Evolutionary conservation across 1,140 invertebrate genomes (phyloP).

Genomic region (Ceratosolen fusciceps): DNA sequence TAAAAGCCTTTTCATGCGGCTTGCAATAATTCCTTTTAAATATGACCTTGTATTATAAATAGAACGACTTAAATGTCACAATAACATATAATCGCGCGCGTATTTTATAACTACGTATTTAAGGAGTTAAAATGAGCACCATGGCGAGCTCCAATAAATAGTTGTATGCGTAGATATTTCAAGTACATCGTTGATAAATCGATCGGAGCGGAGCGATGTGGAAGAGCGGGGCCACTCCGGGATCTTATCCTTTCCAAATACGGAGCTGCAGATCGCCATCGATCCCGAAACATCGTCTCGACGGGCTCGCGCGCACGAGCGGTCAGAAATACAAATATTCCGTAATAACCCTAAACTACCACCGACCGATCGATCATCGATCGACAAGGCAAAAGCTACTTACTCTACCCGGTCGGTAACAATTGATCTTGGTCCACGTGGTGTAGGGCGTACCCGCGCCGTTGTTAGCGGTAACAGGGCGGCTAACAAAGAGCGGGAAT

Average conservation of each 20-base stretch:
- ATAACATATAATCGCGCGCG: not conserved
- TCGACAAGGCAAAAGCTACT: too few species aligned
- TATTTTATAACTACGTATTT: not conserved
- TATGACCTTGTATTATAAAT: not conserved
- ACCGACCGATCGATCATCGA: too few species aligned
- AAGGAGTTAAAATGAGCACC: not conserved
- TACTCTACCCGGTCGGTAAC: too few species aligned
- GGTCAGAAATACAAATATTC: too few species aligned
- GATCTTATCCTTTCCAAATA: constrained; percentile 15
- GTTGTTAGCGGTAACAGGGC: too few species aligned
- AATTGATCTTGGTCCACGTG: too few species aligned
- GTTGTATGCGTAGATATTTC: too few species aligned
- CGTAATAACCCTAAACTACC: too few species aligned
- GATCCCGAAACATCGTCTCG: not conserved
- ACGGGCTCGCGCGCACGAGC: too few species aligned
- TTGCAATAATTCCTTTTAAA: not conserved
- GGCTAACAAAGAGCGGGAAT: too few species aligned
- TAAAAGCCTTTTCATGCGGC: not conserved
- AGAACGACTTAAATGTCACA: not conserved
- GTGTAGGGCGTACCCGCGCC: too few species aligned
- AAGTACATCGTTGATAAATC: not conserved
- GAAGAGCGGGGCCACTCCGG: not conserved
- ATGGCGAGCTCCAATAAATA: not conserved
- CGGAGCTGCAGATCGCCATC: not conserved
- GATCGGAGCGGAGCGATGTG: not conserved